Base-by-base conservation (phyloP, 2,888 invertebrate species). In the Phoenoteleia sp. region DNA sequence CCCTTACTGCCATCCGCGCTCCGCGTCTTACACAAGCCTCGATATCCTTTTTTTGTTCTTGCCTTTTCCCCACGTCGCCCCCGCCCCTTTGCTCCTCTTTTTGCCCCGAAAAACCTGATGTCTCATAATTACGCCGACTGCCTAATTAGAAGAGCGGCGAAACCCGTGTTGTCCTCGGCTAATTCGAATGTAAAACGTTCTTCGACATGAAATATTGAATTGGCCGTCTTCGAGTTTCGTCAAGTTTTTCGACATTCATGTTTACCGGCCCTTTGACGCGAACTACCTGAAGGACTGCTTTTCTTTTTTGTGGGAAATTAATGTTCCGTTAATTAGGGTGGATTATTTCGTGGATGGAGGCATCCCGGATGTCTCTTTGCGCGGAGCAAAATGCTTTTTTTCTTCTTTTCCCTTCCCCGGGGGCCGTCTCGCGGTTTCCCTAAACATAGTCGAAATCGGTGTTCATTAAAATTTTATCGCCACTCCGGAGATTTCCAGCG, bases 1-100 rank as follows among this genome's bases (percentile, higher is more conserved):
- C 91, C 92, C 93, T 91, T 92, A 91, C 91, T 87, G 89, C 89
- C 89, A 90, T 88, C 89, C 88, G 87, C 88, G 75, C 81, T 29
- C 72, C 56, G 58, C 80, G 81, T 71, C 83, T 75, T 64, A 76
- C 71, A 58, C 67, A 74, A 71, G 54, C 47, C 77, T 15, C 74
- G 69, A 69, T 82, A 64, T 54, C 76, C 60, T 29, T 52, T 52
- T 72, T 33, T 15, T 27, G 74, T 62, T 62, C 47, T 62, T 29
- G n/a, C 0, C 62, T 33, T 15, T 67, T 67, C 64, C 5, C 17
- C 45, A 4, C 13, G n/a, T 25, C 11, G 4, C 25, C 3, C 39
- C n/a, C n/a, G n/a, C 25, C 17, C 36, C 19, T 29, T 64, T 39
- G 2, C 15, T 60, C 21, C 13, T 39, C 27, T 62, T 42, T 66